A percentile compares a stretch with the other conserved stretches of the same genome.
These are phyloP conservation scores for Thalassophryne amazonica DNA, from an alignment of 2,797 vertebrate genomes.

Conservation along the genomic window DNA sequence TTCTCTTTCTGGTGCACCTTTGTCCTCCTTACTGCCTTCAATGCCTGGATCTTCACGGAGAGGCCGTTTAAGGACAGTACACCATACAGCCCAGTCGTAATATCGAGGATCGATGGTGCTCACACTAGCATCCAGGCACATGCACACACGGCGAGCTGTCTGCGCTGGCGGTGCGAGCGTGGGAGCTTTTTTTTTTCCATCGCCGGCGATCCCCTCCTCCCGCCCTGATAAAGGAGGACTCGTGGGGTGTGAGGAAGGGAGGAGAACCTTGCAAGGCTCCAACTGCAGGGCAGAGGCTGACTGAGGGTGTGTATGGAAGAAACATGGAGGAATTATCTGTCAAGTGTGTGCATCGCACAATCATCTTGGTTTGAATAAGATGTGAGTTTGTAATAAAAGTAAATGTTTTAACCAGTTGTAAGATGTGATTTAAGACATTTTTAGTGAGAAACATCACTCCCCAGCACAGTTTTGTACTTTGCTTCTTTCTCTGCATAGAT, in stretches of 20 bases:
- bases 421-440: too few species aligned
- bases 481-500: too few species aligned
- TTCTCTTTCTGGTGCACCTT: neutral
- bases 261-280: slow-evolving; percentile 51
- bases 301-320: slow-evolving; percentile 32
- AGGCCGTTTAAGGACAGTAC: slow-evolving; percentile 45
- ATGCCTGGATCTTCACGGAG: slow-evolving; percentile 6
- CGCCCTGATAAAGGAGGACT: slow-evolving; percentile 63
- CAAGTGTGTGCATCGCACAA: neutral
- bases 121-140: too few species aligned
- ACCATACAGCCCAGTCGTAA: slow-evolving; percentile 4
- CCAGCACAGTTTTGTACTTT: too few species aligned
- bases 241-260: slow-evolving; percentile 67
- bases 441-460: too few species aligned
- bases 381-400: too few species aligned
- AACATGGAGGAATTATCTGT: slow-evolving; percentile 4
- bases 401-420: too few species aligned
- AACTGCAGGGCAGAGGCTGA: slow-evolving; percentile 58
- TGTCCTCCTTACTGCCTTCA: slow-evolving; percentile 11
- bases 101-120: slow-evolving; percentile 17
- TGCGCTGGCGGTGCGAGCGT: slow-evolving; percentile 44
- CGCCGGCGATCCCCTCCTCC: slow-evolving; percentile 41
- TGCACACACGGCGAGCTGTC: slow-evolving; percentile 4
- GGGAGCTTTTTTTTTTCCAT: slow-evolving; percentile 61
- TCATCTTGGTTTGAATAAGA: neutral